phyloP scores from a whole-genome alignment of 2,797 vertebrate species.

The Epinephelus malabaricus region DNA sequence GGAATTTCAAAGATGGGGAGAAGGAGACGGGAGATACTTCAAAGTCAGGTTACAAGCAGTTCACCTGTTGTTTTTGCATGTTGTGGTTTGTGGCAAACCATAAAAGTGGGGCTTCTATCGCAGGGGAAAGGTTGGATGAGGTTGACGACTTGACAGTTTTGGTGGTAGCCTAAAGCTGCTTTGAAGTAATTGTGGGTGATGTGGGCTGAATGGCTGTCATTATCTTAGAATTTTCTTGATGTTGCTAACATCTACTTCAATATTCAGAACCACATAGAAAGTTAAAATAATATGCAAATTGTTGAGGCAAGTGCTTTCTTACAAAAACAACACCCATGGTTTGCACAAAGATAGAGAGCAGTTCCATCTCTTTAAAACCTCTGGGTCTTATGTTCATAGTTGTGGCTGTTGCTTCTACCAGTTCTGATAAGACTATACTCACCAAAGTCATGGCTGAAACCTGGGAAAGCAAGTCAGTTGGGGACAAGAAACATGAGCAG shows the following conservation, averaged over 20 bases:
- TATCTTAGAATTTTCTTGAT: not conserved
- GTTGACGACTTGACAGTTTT: not conserved
- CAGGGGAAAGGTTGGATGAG: conserved; percentile 4
- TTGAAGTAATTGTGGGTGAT: not conserved
- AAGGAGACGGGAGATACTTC: conserved; percentile 4
- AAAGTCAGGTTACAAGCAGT: not conserved
- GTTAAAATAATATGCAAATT: not conserved
- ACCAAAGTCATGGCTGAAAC: not conserved
- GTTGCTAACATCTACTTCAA: not conserved
- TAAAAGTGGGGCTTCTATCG: conserved; percentile 13
- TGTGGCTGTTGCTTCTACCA: not conserved
- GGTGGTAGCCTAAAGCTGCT: conserved; percentile 11
- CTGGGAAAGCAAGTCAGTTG: not conserved
- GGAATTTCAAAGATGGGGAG: conserved; percentile 17
- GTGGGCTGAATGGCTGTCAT: not conserved
- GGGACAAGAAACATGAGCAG: not conserved
- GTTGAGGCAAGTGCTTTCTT: not conserved
- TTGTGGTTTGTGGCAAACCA: conserved; percentile 59
- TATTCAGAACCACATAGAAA: not conserved
- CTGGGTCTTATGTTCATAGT: not conserved
- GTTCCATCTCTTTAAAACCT: not conserved
- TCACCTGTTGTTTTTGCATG: conserved; percentile 41
- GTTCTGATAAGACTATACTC: not conserved
- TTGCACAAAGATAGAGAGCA: not conserved
- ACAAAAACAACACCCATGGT: conserved; percentile 3